Base-by-base conservation (phyloP, 2,113 vertebrate genomes). In the Gobio gobio region DNA sequence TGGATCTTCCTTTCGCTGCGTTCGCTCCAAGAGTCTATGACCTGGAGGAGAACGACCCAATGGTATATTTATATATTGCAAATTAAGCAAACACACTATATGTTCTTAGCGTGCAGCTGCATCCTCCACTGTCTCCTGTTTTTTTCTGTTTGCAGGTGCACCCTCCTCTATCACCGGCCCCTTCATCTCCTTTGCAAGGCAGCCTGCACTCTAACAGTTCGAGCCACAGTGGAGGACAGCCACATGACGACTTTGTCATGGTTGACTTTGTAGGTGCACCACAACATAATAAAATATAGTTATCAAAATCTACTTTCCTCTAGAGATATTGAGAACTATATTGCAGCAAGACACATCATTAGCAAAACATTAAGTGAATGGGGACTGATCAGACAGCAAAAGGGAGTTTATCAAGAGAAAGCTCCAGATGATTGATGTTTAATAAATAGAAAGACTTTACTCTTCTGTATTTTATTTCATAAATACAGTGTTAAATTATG, bases 201-300 rank as follows among this genome's bases (percentile, higher is more conserved):
- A 99, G 97, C 90, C 94, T 99, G 82, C 97, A 97, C 86, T 99
- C 98, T 0, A 94, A 97, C 76, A 96, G 94, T 90, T 99, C 97
- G 68, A 97, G 96, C 13, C 95, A 95, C 7, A 95, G 95, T 85
- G 97, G 93, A 0, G 96, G 95, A 49, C 96, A 94, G 77, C 89
- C 94, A 26, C 97, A 98, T 0, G 98, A 99, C 0, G 98, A 99
- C 93, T 99, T 99, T 10, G 97, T 99, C 84, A 98, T 99, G 97
- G 93, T 99, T 0, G 97, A 99, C 91, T 98, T 99, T 84, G 98
- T 99, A 95, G 93, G 98, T 95, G 24, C 24, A 40, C 29, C 33
- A 68, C 2, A 24, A 58, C 12, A 72, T 33, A 22, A 29, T 83
- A 24, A 70, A 43, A 70, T 12, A 22, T 2, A 22, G 16, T 12